phyloP scores from a whole-genome alignment of 2,113 vertebrate species.

The Tachysurus vachellii region DNA sequence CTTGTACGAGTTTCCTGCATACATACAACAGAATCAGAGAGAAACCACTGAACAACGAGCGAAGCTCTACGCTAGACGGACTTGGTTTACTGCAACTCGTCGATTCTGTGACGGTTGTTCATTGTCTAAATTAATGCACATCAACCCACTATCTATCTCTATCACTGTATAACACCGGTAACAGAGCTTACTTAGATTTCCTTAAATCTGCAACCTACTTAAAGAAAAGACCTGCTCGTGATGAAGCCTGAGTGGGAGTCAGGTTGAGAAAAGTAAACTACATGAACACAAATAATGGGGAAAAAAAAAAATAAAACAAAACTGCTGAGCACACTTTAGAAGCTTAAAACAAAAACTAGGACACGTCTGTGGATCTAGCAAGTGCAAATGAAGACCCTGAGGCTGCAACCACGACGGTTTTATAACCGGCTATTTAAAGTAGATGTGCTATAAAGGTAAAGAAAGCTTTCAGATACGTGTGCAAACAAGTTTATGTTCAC shows the following conservation, averaged over 20 bases:
- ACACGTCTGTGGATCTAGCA: too few species aligned
- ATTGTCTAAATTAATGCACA: not conserved
- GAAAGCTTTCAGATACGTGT: not conserved
- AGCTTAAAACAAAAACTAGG: not conserved
- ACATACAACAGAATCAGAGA: conserved; percentile 35
- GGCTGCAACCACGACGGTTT: not conserved
- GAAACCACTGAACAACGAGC: not conserved
- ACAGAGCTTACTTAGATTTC: not conserved
- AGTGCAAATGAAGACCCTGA: not conserved
- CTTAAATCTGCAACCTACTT: not conserved
- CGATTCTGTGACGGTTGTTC: not conserved
- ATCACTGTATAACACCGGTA: not conserved
- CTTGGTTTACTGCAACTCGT: not conserved
- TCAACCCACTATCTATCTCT: not conserved
- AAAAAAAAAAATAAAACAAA: not conserved
- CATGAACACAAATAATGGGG: not conserved
- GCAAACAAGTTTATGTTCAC: not conserved
- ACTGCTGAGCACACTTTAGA: not conserved
- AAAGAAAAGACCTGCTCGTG: not conserved
- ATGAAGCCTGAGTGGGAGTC: not conserved
- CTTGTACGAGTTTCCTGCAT: conserved; percentile 95
- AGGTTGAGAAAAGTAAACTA: not conserved
- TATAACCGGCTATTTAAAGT: not conserved
- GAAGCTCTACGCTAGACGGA: not conserved
- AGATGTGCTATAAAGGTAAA: not conserved